These are phyloP conservation scores for Martes martes DNA, from an alignment of 2,113 vertebrate genomes.

Conservation along the genomic window DNA sequence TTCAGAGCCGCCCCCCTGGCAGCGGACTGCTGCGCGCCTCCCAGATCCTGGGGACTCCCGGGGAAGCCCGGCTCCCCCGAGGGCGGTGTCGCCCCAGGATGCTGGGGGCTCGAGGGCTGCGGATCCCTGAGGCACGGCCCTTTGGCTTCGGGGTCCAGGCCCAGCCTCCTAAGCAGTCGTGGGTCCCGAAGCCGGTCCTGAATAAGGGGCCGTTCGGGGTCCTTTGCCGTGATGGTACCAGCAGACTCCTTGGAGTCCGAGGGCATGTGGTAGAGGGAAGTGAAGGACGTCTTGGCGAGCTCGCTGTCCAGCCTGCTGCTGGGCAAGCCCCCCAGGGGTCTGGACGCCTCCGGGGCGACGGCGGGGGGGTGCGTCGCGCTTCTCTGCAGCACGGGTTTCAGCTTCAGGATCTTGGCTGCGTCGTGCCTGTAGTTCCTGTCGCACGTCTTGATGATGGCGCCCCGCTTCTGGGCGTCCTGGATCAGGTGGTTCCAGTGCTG, in stretches of 20 bases:
- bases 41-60: neutral
- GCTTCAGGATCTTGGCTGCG: conserved; percentile 84
- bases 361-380: neutral
- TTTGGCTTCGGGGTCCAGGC: conserved; percentile 24
- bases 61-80: neutral
- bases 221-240: rapidly evolving
- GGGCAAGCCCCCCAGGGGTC: neutral
- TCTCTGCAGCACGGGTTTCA: conserved; percentile 30
- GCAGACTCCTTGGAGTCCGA: neutral
- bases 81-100: neutral
- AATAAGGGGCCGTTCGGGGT: neutral
- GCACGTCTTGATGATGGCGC: conserved; percentile 82
- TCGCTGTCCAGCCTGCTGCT: conserved; percentile 31
- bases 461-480: conserved; percentile 85
- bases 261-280: neutral
- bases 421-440: conserved; percentile 80
- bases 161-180: conserved; percentile 71
- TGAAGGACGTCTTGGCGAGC: neutral
- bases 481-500: conserved; percentile 88
- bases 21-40: rapidly evolving
- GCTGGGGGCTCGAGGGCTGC: neutral
- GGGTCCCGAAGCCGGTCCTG: conserved; percentile 81
- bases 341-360: neutral
- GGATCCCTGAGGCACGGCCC: neutral
- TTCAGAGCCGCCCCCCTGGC: neutral